These are phyloP conservation scores for Bubo blakistoni DNA, from an alignment of 2,113 vertebrate species.

Conservation along the genomic window DNA sequence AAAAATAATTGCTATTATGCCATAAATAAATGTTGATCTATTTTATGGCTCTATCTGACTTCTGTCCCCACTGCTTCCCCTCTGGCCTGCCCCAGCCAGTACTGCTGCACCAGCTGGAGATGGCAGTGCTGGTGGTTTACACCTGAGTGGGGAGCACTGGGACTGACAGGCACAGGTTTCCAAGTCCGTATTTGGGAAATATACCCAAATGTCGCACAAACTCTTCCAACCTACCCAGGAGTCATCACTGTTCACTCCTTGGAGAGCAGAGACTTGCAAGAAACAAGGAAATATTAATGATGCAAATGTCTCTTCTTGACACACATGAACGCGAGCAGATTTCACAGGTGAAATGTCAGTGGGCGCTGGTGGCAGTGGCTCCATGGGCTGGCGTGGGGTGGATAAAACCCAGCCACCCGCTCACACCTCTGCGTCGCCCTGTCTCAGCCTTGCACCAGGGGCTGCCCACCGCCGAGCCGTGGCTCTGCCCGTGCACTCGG, in stretches of 20 bases:
- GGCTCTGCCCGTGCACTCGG: accelerated
- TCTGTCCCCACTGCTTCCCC: neutral
- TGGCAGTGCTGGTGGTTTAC: neutral
- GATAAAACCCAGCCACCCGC: neutral
- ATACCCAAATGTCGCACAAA: neutral
- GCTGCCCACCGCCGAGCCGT: accelerated
- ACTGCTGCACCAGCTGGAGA: neutral
- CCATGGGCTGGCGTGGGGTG: accelerated
- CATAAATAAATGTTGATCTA: neutral
- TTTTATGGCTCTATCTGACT: neutral
- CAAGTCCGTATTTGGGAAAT: neutral
- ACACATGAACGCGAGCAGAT: accelerated
- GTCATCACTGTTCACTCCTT: neutral
- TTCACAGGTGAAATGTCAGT: neutral
- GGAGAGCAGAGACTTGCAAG: neutral
- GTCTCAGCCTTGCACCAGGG: accelerated
- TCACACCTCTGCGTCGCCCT: accelerated
- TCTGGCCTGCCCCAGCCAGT: neutral
- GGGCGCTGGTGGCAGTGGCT: neutral
- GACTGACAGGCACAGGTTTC: neutral
- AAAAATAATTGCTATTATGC: neutral
- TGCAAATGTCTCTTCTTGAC: neutral
- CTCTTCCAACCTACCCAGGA: neutral
- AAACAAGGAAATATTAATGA: neutral
- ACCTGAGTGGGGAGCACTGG: neutral